Conservation (phyloP, 2,888 invertebrate species). For the Carabus problematicus region DNA sequence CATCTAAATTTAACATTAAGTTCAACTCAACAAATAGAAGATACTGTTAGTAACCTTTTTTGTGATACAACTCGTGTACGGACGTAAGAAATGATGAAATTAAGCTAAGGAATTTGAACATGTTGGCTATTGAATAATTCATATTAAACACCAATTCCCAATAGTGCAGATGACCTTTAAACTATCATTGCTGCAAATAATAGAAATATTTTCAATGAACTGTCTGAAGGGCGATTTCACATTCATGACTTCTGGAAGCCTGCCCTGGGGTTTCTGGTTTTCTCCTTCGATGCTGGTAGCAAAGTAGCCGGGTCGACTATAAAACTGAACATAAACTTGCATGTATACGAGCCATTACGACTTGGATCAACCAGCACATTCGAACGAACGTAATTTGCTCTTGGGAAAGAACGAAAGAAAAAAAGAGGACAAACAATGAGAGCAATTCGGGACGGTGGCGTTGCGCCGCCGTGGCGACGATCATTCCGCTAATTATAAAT, state of each 20-base stretch:
- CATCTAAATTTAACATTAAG: no score
- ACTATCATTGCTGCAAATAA: no score
- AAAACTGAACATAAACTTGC: slow-evolving; percentile 40
- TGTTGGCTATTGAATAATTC: no score
- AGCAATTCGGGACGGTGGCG: slow-evolving; percentile 8
- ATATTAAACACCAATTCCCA: no score
- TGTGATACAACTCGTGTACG: no score
- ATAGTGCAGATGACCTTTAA: no score
- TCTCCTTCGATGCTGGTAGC: slow-evolving; percentile 8
- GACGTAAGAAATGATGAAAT: no score
- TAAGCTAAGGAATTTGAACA: no score
- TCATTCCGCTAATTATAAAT: slow-evolving; percentile 35
- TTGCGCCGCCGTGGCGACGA: slow-evolving; percentile 16
- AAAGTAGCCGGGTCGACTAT: slow-evolving; percentile 32
- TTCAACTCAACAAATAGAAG: no score
- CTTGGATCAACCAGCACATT: slow-evolving; percentile 33
- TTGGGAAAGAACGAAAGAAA: not conserved
- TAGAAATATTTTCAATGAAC: no score
- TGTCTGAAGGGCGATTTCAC: no score
- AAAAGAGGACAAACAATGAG: slow-evolving; percentile 17
- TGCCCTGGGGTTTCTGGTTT: not conserved
- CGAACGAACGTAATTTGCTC: slow-evolving; percentile 35
- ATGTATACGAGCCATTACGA: slow-evolving; percentile 33
- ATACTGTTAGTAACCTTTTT: no score
- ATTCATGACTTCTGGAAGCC: not conserved